phyloP scores from a whole-genome alignment of 64 coral and sea anemone genomes.

The Catalaphyllia jardinei region DNA sequence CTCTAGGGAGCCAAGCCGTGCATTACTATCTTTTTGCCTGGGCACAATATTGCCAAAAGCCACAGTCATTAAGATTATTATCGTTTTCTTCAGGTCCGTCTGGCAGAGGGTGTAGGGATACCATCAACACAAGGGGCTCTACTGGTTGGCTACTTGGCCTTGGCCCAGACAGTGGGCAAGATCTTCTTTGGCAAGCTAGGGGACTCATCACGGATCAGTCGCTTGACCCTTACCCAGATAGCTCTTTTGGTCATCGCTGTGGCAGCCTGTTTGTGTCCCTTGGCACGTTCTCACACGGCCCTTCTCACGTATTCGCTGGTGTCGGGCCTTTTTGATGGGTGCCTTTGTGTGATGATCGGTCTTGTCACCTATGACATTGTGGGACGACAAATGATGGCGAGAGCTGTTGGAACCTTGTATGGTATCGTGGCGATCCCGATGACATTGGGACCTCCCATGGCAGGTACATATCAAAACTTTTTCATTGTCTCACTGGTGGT shows the following conservation, averaged over 20 bases:
- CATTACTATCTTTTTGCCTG: no score
- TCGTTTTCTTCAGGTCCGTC: conserved; percentile 61
- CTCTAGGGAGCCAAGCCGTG: no score
- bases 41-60: not conserved
- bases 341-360: conserved; percentile 54
- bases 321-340: conserved; percentile 60
- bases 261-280: conserved; percentile 69
- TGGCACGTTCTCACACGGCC: conserved; percentile 57
- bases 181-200: conserved; percentile 74
- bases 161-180: conserved; percentile 82
- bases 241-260: conserved; percentile 65
- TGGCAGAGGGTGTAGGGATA: conserved; percentile 69
- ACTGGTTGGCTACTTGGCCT: conserved; percentile 69
- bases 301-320: conserved; percentile 59
- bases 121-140: conserved; percentile 58
- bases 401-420: conserved; percentile 65
- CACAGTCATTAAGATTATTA: conserved; percentile 5
- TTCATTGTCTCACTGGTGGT: not conserved
- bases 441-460: conserved; percentile 74
- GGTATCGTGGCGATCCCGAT: conserved; percentile 70
- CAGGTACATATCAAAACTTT: conserved; percentile 33
- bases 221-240: conserved; percentile 56
- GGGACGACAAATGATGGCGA: conserved; percentile 71
- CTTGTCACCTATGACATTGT: conserved; percentile 87
- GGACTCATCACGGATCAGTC: conserved; percentile 41